Conservation (phyloP, 2,113 vertebrate genomes). For the human region DNA sequence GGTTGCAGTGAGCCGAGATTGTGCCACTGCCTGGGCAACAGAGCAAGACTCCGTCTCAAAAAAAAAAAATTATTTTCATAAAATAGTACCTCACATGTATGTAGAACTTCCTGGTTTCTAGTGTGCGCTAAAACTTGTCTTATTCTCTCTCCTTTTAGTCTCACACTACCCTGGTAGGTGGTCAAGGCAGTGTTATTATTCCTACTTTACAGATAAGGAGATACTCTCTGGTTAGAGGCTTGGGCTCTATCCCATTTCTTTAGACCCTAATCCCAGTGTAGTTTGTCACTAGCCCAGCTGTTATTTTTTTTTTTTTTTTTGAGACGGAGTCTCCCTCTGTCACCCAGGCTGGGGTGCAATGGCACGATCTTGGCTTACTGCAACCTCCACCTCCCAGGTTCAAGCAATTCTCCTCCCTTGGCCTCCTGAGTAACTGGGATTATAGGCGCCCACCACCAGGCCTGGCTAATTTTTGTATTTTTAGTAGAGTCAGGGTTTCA, state of each 20-base stretch:
- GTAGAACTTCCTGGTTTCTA: neutral
- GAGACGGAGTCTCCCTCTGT: neutral
- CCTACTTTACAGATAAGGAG: neutral
- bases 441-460: neutral
- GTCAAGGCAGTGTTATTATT: neutral
- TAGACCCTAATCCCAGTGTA: neutral
- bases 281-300: constrained; percentile 17
- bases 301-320: neutral
- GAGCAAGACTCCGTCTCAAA: too few relatives aligned
- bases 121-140: neutral
- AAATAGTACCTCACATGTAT: neutral
- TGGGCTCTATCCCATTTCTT: constrained; percentile 9
- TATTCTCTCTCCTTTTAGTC: neutral
- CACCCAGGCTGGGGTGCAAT: neutral
- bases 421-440: neutral
- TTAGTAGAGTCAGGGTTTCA: neutral
- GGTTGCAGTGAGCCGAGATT: too few relatives aligned
- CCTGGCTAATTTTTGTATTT: neutral
- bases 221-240: neutral
- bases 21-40: too few relatives aligned
- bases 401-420: neutral
- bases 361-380: neutral
- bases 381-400: neutral
- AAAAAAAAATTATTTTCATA: neutral
- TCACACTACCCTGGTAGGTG: neutral